Base-by-base conservation (phyloP, 2,888 invertebrate species). In the Exocentrus adspersus region DNA sequence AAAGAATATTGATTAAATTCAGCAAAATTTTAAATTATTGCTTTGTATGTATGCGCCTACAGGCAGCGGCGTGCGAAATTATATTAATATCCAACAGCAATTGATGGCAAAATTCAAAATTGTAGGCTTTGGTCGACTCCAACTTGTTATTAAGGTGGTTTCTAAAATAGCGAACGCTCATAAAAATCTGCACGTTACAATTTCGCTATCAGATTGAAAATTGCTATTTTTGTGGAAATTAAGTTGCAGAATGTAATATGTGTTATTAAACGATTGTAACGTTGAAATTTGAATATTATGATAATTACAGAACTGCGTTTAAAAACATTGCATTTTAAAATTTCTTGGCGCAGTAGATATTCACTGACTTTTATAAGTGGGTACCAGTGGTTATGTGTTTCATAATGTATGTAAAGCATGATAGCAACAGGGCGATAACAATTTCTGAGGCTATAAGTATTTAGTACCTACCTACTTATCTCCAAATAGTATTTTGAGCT, bases 161-260 rank as follows among this genome's bases (percentile, higher is more conserved):
- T 73, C 77, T 78, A 73, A 75, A 77, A 78, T 76, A 68, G 69
- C 69, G 66, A 71, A 74, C 75, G 75, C 72, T 76, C 75, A 72
- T 75, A 78, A 79, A 79, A 77, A 76, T 69, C 71, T 72, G 75
- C 74, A 78, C 75, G 74, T 77, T 78, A 79, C 77, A 79, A 80
- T 79, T 80, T 80, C 73, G 77, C 77, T 82, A 82, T 83, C 82
- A 81, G 82, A 83, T 82, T 82, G 82, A 82, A 82, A 81, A 80
- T 82, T 81, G 79, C 81, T 80, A 81, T 82, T 82, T n/a, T 81
- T 80, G 79, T 76, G 77, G 78, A 80, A 81, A 81, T 81, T 81
- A 80, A 80, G 81, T 80, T 80, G 79, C 80, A 77, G 75, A 71
- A 72, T 65, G 67, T 79, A 80, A 81, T 81, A 72, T 78, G 72